Evolutionary conservation across 1,140 invertebrate genomes (phyloP).

Genomic region (Drosophila rufa): DNA sequence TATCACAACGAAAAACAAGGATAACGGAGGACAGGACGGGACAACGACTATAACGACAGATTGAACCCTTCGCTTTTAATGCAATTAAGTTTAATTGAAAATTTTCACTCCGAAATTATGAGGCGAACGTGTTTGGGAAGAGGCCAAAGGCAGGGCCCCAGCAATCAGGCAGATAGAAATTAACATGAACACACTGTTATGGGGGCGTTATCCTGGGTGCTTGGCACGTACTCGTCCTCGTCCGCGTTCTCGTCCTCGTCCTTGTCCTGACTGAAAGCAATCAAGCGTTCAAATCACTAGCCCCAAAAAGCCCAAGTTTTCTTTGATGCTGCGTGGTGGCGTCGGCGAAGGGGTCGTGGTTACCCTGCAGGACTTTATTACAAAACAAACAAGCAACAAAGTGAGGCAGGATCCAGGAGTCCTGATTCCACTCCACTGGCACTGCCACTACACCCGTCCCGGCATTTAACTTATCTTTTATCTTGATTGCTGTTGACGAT

Average conservation of each 20-base stretch:
- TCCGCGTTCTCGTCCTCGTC: conserved; percentile 1
- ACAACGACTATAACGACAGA: conserved; percentile 72
- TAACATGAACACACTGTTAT: conserved; percentile 72
- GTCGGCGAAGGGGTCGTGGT: conserved; percentile 11
- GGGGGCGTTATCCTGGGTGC: conserved; percentile 54
- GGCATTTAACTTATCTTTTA: conserved; percentile 84
- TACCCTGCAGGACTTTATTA: conserved; percentile 72
- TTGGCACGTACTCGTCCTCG: conserved; percentile 66
- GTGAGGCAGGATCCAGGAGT: conserved; percentile 26
- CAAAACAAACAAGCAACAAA: conserved; percentile 72
- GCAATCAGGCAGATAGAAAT: conserved; percentile 80
- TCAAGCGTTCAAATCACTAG: conserved; percentile 82
- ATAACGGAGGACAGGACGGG: conserved; percentile 25
- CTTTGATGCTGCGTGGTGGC: conserved; percentile 66
- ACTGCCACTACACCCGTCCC: conserved; percentile 14
- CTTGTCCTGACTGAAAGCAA: conserved; percentile 64
- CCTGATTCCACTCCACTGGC: conserved; percentile 19
- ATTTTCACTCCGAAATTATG: conserved; percentile 83
- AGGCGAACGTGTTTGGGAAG: conserved; percentile 68
- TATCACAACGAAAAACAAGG: conserved; percentile 33
- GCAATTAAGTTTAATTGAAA: conserved; percentile 84
- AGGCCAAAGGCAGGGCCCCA: conserved; percentile 35
- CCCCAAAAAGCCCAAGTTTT: conserved; percentile 78
- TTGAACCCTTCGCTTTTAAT: conserved; percentile 84
- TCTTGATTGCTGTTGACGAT: conserved; percentile 83